A percentile compares a stretch with the other conserved stretches of the same genome.
Conservation (phyloP, 2,113 vertebrate species). For the Varanus salvator region DNA sequence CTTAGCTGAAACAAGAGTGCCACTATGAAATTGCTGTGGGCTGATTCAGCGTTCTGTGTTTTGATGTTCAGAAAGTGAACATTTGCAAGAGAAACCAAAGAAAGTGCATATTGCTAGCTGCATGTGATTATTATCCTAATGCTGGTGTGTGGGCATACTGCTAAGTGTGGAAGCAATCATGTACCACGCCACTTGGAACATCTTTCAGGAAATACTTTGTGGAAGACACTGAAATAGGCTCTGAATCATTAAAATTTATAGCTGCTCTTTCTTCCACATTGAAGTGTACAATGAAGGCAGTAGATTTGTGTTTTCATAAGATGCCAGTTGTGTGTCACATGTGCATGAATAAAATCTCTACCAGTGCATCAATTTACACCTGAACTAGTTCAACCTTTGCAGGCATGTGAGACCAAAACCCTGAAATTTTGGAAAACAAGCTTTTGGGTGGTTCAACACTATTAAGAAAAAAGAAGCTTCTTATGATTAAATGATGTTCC, state of each 20-base stretch:
- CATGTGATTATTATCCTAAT: neutral
- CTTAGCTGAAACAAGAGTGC: neutral
- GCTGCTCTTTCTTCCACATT: neutral
- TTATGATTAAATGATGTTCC: neutral
- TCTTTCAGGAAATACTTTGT: neutral
- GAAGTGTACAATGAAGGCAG: neutral
- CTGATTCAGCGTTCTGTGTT: neutral
- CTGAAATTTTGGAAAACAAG: neutral
- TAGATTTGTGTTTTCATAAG: neutral
- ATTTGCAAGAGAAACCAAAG: neutral
- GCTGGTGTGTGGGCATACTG: neutral
- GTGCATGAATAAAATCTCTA: neutral
- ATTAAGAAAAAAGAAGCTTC: neutral
- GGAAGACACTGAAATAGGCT: neutral
- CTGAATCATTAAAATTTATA: neutral
- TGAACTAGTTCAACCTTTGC: neutral
- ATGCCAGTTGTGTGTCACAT: neutral
- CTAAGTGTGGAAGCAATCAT: neutral
- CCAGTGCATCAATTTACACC: neutral
- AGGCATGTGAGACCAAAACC: neutral
- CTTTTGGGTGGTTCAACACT: neutral
- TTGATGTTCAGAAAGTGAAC: neutral
- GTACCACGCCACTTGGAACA: neutral
- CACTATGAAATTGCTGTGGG: neutral
- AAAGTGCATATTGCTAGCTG: neutral